Evolutionary conservation across 2,797 vertebrate genomes (phyloP), one percentile per base, ranked within the genome.

Genomic region (Caiman crocodilus): DNA sequence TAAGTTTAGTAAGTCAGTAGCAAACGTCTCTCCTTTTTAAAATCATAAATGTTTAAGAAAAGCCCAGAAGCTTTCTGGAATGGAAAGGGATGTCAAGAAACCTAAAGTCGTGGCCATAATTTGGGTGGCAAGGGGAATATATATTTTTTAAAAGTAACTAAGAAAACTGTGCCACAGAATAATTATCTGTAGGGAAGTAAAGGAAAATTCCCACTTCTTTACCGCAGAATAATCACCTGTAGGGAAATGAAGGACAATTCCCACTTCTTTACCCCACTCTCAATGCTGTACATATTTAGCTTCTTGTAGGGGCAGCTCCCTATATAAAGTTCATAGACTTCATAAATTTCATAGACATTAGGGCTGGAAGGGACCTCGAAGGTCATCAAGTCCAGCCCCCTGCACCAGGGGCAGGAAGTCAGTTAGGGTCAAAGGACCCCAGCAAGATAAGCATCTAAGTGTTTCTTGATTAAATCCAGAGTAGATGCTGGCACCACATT

Each of bases 1-100:
- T 57, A 1, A 0, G 0, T 64, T 76, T 35, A 76, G 23, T 35
- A 79, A 76, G 15, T n/a, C 21, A 0, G 0, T 4, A n/a, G 61
- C 12, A 85, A 90, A 82, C 25, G 73, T 67, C 25, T 76, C 17
- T 56, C 50, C 20, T 21, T 50, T 21, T 50, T 65, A 75, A 92
- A 94, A 83, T 58, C n/a, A 14, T 26, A 58, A 0, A 0, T 5
- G 6, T 42, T 87, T 85, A n/a, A 64, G 63, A 56, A 13, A 0
- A 0, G 10, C 1, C 7, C 7, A 28, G 42, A 5, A 21, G 18
- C 10, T 80, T 90, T 78, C 2, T 2, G 4, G 23, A 71, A 23
- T 76, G 83, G 21, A 28, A 64, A 13, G 6, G 16, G 10, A 11
- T 35, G 25, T 16, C 58, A 55, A 23, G 26, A 76, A 94, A 21